Conservation (phyloP, 2,113 vertebrate species). For the Athene cunicularia region DNA sequence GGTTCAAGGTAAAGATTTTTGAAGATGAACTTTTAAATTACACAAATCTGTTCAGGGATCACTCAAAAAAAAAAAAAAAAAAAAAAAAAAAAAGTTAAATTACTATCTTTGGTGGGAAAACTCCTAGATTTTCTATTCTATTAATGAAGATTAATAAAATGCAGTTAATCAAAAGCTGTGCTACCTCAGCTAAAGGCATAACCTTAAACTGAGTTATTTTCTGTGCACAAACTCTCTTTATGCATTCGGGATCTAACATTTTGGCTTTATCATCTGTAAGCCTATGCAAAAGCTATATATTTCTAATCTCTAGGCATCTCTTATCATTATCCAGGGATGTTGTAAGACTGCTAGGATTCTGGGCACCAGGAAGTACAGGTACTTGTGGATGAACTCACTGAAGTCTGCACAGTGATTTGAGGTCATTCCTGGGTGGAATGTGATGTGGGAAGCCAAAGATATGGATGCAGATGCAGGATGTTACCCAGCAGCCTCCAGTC, state of each 20-base stretch:
- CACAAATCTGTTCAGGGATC: background rate
- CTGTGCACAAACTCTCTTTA: background rate
- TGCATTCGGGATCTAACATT: background rate
- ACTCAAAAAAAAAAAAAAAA: background rate
- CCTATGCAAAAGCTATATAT: accelerated
- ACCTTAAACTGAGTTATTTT: background rate
- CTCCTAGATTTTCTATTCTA: accelerated
- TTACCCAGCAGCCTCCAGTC: background rate
- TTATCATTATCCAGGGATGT: background rate
- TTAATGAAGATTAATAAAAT: background rate
- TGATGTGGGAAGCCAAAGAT: background rate
- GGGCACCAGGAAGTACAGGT: background rate
- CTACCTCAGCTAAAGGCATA: background rate
- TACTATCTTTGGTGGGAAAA: background rate
- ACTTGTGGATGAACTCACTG: background rate
- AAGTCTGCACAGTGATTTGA: background rate
- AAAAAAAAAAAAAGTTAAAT: background rate
- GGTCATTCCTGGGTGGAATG: background rate
- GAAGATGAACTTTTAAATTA: background rate
- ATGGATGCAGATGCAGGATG: background rate
- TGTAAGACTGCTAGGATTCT: background rate
- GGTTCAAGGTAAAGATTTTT: background rate
- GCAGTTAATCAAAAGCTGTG: background rate
- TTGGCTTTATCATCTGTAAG: background rate
- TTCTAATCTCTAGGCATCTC: background rate